phyloP scores from a whole-genome alignment of 2,113 vertebrate genomes.

The Corythornis cristatus region DNA sequence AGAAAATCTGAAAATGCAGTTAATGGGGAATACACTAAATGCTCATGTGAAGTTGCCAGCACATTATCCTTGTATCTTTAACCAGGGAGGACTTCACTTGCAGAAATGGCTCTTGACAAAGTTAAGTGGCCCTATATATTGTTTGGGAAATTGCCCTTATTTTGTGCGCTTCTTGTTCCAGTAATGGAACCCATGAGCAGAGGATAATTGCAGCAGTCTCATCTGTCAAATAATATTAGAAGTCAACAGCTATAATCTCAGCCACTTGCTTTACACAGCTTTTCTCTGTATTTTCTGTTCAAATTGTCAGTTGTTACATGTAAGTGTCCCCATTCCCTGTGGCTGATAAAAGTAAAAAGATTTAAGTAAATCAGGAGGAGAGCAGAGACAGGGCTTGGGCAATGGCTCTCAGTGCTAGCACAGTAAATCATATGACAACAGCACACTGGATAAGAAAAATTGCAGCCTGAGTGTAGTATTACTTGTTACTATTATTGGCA shows the following conservation, averaged over 20 bases:
- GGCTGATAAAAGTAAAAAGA: constrained; percentile 79
- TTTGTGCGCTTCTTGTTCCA: constrained; percentile 87
- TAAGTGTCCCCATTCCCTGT: constrained; percentile 80
- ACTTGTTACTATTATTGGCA: constrained; percentile 74
- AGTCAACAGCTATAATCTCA: constrained; percentile 90
- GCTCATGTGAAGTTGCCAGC: constrained; percentile 62
- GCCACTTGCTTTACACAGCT: constrained; percentile 80
- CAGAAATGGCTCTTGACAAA: constrained; percentile 90
- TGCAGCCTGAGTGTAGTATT: constrained; percentile 51
- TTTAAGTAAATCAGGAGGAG: constrained; percentile 81
- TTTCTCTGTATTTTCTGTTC: constrained; percentile 80
- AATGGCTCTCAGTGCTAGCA: constrained; percentile 35
- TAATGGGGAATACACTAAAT: constrained; percentile 65
- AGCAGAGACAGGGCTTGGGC: constrained; percentile 45
- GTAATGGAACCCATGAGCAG: constrained; percentile 92
- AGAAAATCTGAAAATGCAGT: constrained; percentile 68
- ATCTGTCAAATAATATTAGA: constrained; percentile 94
- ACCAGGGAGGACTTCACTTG: constrained; percentile 77
- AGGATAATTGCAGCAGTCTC: constrained; percentile 89
- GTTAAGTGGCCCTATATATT: constrained; percentile 92
- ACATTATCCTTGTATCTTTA: constrained; percentile 76
- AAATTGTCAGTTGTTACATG: constrained; percentile 84
- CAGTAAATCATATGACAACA: constrained; percentile 69
- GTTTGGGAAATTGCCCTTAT: constrained; percentile 94
- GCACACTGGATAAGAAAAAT: constrained; percentile 70